Percentiles rank a stretch among this genome's conserved stretches.
Conservation (phyloP, 2,888 invertebrate species). For the Sturmia bella region DNA sequence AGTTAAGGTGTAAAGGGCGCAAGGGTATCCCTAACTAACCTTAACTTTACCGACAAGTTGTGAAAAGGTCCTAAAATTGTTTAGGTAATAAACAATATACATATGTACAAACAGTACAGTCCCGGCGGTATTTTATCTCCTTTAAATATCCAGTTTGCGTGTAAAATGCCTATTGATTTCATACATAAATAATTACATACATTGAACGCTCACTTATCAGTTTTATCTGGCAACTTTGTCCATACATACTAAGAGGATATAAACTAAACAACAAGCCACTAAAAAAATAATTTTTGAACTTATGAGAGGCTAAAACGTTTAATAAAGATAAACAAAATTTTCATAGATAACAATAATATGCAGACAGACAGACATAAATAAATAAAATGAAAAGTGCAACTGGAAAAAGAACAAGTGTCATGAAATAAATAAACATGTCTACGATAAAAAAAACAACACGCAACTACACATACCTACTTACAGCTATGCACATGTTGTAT, state of each 20-base stretch:
- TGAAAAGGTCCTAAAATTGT: too few relatives aligned
- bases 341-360: constrained; percentile 5
- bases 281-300: constrained; percentile 16
- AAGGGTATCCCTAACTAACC: too few relatives aligned
- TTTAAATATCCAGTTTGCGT: too few relatives aligned
- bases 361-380: not conserved
- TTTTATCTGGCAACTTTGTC: too few relatives aligned
- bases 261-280: constrained; percentile 17
- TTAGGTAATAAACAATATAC: too few relatives aligned
- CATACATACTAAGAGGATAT: not conserved
- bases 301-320: constrained; percentile 2
- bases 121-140: too few relatives aligned
- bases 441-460: not conserved
- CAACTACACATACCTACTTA: not conserved
- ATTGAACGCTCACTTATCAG: too few relatives aligned
- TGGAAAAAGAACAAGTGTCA: constrained; percentile 48
- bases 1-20: too few relatives aligned
- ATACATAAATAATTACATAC: too few relatives aligned
- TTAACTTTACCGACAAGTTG: too few relatives aligned
- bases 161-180: too few relatives aligned
- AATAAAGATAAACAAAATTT: constrained; percentile 24
- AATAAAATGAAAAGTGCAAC: constrained; percentile 9
- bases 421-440: not conserved
- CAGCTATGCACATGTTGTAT: not conserved
- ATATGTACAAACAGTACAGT: too few relatives aligned